Base-by-base conservation (phyloP, 2,888 invertebrate species). In the Cylloceria caligata region DNA sequence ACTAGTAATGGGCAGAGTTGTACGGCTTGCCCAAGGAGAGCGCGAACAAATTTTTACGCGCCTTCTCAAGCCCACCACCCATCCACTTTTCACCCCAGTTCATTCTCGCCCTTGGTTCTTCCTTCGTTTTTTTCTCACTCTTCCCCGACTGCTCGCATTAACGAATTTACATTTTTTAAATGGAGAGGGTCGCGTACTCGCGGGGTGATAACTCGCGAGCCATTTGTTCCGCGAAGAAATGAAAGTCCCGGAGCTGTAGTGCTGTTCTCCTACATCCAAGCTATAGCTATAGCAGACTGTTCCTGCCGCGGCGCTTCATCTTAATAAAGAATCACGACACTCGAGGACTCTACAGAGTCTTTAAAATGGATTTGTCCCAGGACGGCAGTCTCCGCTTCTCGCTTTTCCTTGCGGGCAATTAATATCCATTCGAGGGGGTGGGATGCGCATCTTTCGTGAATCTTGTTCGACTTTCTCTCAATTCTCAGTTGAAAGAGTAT, bases 131-230 rank as follows among this genome's bases (percentile, higher is more conserved):
- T 84, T 69, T 68, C 77, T 79, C 81, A 27, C 77, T 77, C 76
- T 64, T 57, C 67, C 80, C 76, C 62, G 76, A 77, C 81, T 86
- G 86, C 88, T 90, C 91, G 91, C 92, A 92, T 92, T 92, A 92
- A 92, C 91, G 90, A 92, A 92, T 92, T 92, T 92, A 92, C 92
- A 92, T 92, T 92, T 92, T 92, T 92, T 92, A 92, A 92, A 92
- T 90, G 92, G 90, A 64, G 89, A 90, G 91, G 90, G 91, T 47
- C 76, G 76, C 65, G 73, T 79, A 74, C 77, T 83, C 81, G 85
- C 85, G 85, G 89, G 90, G 92, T 90, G 92, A 92, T 92, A 92
- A 92, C 91, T 92, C 88, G 92, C 92, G 90, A 90, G 89, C 90
- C 91, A 92, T 92, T 92, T 92, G 91, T 92, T 92, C 88, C 87